Base-by-base conservation (phyloP, 2,113 vertebrate genomes). In the Hystrix cristata region DNA sequence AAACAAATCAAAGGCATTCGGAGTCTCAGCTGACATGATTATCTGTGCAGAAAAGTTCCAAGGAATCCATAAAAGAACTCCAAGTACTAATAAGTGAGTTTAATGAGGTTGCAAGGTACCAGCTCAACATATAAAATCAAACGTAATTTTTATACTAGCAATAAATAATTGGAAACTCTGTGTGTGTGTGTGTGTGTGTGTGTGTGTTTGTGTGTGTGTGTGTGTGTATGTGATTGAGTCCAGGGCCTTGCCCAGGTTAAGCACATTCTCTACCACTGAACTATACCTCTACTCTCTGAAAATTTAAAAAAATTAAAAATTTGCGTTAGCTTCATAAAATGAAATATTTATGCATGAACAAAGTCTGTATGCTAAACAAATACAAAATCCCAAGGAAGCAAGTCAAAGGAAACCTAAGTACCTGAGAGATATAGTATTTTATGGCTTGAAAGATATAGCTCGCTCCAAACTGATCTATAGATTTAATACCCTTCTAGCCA, bases 121-220 rank as follows among this genome's bases (percentile, higher is more conserved):
- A 65, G 9, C 31, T 67, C 79, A 86, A 86, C 85, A 93, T 34
- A 71, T 38, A 93, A 55, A 69, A 48, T 83, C 21, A 88, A 83
- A 83, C 46, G 6, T 84, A 62, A 87, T 96, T 89, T 84, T 92
- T 79, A 92, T 29, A 31, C 19, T 57, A 71, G 38, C 55, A 65
- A 64, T 80, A 46, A 76, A 55, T 3, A 85, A 79, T 27, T 55
- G 34, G 57, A 85, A 43, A 53, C 8, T 18, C 15, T 48, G 11
- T 43, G n/a, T 43, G 38, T 74, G 71, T 19, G 13, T 38, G 34
- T n/a, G 64, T 27, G 34, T 69, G 48, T 15, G 7, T 43, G n/a
- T 72, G 25, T 27, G 12, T 74, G 72, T 19, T 21, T 71, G 65
- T 38, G 51, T 71, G 23, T 87, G 65, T 3, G 16, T 13, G 21